A percentile compares a stretch with the other conserved stretches of the same genome.
These are phyloP conservation scores for Tenthredo scrophulariae DNA, from an alignment of 2,888 invertebrate species.

Conservation along the genomic window DNA sequence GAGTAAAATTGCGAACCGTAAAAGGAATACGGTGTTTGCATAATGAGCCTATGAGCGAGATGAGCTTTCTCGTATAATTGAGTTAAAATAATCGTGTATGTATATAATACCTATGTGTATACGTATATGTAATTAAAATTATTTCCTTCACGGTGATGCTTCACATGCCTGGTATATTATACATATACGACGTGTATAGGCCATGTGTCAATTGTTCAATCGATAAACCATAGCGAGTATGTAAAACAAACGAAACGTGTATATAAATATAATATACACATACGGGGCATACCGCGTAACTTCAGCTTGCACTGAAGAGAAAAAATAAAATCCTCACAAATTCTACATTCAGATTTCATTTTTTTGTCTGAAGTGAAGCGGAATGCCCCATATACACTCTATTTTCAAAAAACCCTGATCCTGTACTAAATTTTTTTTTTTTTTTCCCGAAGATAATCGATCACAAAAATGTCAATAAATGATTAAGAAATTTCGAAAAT, in stretches of 20 bases:
- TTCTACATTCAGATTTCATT: too few species aligned
- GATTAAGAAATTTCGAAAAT: neutral
- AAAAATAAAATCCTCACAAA: too few species aligned
- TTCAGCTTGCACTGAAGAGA: too few species aligned
- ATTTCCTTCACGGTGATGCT: neutral
- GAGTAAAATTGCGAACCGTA: neutral
- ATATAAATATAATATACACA: too few species aligned
- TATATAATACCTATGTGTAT: neutral
- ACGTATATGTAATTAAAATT: neutral
- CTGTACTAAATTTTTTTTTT: conserved; percentile 57
- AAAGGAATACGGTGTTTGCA: neutral
- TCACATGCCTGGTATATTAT: neutral
- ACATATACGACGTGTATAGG: conserved; percentile 30
- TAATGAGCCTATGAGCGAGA: too few species aligned
- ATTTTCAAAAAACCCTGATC: too few species aligned
- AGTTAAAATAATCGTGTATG: neutral
- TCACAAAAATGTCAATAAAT: neutral
- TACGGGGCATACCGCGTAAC: too few species aligned
- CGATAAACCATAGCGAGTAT: conserved; percentile 61
- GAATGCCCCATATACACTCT: too few species aligned
- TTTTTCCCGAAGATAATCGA: conserved; percentile 21
- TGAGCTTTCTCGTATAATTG: neutral
- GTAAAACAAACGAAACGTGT: too few species aligned
- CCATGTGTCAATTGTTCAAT: conserved; percentile 64
- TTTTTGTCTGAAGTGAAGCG: too few species aligned